Base-by-base conservation (phyloP, 1,140 invertebrate genomes). In the Ostrea denselamellosa region DNA sequence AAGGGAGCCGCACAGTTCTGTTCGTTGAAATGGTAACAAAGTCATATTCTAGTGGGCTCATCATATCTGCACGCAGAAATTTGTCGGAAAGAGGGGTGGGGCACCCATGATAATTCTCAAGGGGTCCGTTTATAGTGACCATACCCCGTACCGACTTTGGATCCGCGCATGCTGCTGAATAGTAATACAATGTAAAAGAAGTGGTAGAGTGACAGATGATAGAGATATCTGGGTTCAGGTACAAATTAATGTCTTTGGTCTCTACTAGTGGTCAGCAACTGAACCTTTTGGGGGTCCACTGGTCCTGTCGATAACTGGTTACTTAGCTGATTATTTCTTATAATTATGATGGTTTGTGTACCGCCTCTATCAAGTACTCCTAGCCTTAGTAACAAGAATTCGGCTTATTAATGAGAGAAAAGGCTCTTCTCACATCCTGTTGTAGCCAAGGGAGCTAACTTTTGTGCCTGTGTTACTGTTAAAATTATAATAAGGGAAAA, bases 401-500 rank as follows among this genome's bases (percentile, higher is more conserved):
- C 14, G 22, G 68, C 22, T 77, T 34, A 77, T 77, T 77, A 77
- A 77, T 77, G 28, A 77, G 68, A 77, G 25, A 77, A 34, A 25
- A 77, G 25, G 25, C 5, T 77, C 68, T 77, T 77, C 68, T 34
- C 68, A 34, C 68, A 34, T 77, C 68, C 28, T 34, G 9, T 17
- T 34, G 2, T 25, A 34, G 28, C 68, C 68, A 77, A 14, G 25
- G 68, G 28, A 77, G 10, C 25, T 14, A 8, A 44, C 8, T 12
- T n/a, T 12, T 77, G 68, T 4, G n/a, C n/a, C 14, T n/a, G 34
- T 44, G 34, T 17, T 58, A 58, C 56, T 17, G 19, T 12, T 58
- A 12, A 19, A 58, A 58, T 12, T 14, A 56, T 14, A 19, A 10
- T 58, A 58, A 19, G 56, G 56, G 19, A 58, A 58, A 56, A 12